Conservation (phyloP, 2,797 vertebrate species). For the Myotis vivesi region DNA sequence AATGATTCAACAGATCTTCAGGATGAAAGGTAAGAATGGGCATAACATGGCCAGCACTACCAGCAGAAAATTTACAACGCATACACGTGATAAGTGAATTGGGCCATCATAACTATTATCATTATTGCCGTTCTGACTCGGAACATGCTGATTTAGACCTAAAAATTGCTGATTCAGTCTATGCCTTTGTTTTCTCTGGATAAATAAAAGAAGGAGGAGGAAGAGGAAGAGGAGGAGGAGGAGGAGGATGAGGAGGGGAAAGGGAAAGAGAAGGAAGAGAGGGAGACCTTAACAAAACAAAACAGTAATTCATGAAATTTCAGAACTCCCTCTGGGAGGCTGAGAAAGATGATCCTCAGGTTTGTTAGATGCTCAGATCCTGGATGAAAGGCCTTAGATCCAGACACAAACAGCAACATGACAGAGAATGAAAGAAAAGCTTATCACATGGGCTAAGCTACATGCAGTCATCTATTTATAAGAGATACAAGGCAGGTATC, state of each 20-base stretch:
- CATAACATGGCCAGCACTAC: fast-evolving
- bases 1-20: background rate
- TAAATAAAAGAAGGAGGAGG: background rate
- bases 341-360: background rate
- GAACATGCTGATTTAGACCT: background rate
- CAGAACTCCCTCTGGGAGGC: background rate
- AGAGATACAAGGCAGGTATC: background rate
- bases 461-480: background rate
- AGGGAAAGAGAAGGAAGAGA: background rate
- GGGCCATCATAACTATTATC: background rate
- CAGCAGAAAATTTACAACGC: background rate
- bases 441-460: background rate
- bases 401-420: background rate
- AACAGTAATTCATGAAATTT: background rate
- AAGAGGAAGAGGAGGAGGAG: background rate
- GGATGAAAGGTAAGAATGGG: background rate
- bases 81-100: background rate
- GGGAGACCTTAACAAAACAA: background rate
- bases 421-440: background rate
- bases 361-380: background rate
- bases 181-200: background rate
- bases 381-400: background rate
- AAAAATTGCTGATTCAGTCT: background rate
- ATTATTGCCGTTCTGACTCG: background rate
- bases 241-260: background rate